Conservation (phyloP, 2,888 invertebrate species). For the Gibbula magus region DNA sequence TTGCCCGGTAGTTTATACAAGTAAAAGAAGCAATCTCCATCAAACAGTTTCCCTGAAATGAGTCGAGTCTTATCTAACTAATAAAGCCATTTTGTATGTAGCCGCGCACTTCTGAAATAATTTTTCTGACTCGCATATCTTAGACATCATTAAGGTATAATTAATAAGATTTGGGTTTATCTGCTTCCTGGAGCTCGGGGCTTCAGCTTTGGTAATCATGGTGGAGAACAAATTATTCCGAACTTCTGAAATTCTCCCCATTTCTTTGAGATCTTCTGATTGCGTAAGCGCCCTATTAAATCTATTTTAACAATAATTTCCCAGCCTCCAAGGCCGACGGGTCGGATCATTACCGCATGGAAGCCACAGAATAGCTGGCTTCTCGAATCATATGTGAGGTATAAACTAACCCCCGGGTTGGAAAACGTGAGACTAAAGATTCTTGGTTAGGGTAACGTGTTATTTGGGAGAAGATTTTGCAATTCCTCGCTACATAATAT, state of each 20-base stretch:
- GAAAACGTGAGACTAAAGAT: no score
- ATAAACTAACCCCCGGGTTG: no score
- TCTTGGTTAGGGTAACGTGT: no score
- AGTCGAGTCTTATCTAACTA: neutral
- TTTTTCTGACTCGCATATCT: neutral
- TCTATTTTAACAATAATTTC: slow-evolving; percentile 5
- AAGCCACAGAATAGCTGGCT: neutral
- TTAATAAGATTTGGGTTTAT: neutral
- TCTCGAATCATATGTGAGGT: neutral
- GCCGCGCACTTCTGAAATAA: neutral
- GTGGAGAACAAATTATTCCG: neutral
- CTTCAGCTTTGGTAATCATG: neutral
- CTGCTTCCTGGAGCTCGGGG: neutral
- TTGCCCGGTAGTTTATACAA: no score
- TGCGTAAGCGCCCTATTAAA: slow-evolving; percentile 5
- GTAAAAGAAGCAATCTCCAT: no score
- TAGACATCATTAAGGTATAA: neutral
- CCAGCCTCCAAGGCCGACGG: neutral
- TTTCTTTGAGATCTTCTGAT: neutral
- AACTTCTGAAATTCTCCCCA: neutral
- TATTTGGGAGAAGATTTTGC: no score
- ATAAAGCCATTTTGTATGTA: neutral
- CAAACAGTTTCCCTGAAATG: no score
- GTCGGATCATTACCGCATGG: neutral
- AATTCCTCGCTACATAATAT: no score